These are phyloP conservation scores for Centrocercus urophasianus DNA, from an alignment of 2,113 vertebrate genomes.

Conservation along the genomic window DNA sequence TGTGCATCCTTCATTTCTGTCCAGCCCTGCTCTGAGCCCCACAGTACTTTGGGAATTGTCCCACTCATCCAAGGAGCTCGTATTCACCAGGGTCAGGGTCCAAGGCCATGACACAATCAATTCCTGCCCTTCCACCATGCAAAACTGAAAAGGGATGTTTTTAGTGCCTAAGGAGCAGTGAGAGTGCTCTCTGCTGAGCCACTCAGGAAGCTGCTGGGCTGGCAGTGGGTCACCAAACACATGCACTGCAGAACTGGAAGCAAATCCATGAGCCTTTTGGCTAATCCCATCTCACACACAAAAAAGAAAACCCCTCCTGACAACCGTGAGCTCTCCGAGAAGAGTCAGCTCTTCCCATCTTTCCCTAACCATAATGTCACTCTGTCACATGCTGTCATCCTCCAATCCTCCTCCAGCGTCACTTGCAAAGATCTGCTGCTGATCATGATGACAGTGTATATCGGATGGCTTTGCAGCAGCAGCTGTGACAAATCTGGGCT, in stretches of 20 bases:
- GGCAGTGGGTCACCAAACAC: neutral
- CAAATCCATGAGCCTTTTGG: slow-evolving; percentile 21
- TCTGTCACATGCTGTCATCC: slow-evolving; percentile 36
- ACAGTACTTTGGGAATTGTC: neutral
- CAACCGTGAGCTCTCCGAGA: slow-evolving; percentile 11
- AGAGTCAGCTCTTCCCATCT: neutral
- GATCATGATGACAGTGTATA: slow-evolving; percentile 40
- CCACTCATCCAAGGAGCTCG: neutral
- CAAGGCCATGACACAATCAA: neutral
- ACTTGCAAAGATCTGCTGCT: slow-evolving; percentile 35
- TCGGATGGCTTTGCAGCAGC: slow-evolving; percentile 28
- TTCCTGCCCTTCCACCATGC: neutral
- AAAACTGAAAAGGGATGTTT: neutral
- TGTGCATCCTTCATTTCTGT: neutral
- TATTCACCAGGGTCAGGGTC: neutral
- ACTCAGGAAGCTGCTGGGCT: neutral
- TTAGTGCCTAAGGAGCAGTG: neutral
- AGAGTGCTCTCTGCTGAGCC: neutral
- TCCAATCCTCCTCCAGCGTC: slow-evolving; percentile 15
- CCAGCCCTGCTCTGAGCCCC: neutral
- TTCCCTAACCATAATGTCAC: slow-evolving; percentile 32
- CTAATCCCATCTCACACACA: slow-evolving; percentile 36
- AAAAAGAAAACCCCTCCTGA: slow-evolving; percentile 26
- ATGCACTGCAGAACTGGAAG: neutral
- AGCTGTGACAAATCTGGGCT: slow-evolving; percentile 47